Percentiles rank a stretch among this genome's conserved stretches.
Evolutionary conservation across 2,113 vertebrate species (phyloP).

Genomic region (Gadus chalcogrammus): DNA sequence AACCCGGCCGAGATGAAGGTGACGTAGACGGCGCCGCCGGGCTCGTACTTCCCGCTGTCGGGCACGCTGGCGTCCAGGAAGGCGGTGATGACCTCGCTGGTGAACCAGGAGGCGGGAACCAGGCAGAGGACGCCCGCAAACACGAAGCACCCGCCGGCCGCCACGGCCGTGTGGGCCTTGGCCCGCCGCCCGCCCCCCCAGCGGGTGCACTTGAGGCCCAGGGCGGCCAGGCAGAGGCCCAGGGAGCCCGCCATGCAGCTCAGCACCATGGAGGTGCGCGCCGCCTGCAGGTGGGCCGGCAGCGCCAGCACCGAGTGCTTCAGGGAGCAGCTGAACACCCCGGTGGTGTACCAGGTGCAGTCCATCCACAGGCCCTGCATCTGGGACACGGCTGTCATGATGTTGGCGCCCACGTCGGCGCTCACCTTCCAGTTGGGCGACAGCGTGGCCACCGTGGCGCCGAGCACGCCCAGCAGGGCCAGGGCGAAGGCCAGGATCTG

Average conservation of each 20-base stretch:
- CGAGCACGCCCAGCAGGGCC: conserved; percentile 81
- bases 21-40: conserved; percentile 84
- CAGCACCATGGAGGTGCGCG: conserved; percentile 86
- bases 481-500: conserved; percentile 89
- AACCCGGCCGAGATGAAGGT: conserved; percentile 85
- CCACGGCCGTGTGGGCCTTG: conserved; percentile 80
- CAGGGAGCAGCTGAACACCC: conserved; percentile 90
- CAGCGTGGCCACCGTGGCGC: conserved; percentile 81
- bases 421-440: conserved; percentile 93
- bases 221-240: conserved; percentile 80
- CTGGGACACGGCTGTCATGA: conserved; percentile 83
- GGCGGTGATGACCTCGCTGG: conserved; percentile 79
- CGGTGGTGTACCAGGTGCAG: conserved; percentile 92
- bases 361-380: conserved; percentile 97
- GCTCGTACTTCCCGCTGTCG: conserved; percentile 83
- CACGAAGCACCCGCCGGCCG: conserved; percentile 83
- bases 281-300: conserved; percentile 80
- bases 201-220: conserved; percentile 89
- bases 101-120: conserved; percentile 87
- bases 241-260: conserved; percentile 78
- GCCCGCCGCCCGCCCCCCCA: conserved; percentile 79
- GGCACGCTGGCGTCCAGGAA: conserved; percentile 83
- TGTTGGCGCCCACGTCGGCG: conserved; percentile 73
- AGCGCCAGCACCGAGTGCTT: conserved; percentile 82
- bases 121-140: conserved; percentile 79